phyloP scores from a whole-genome alignment of 2,888 invertebrate genomes.

The Patella caerulea region DNA sequence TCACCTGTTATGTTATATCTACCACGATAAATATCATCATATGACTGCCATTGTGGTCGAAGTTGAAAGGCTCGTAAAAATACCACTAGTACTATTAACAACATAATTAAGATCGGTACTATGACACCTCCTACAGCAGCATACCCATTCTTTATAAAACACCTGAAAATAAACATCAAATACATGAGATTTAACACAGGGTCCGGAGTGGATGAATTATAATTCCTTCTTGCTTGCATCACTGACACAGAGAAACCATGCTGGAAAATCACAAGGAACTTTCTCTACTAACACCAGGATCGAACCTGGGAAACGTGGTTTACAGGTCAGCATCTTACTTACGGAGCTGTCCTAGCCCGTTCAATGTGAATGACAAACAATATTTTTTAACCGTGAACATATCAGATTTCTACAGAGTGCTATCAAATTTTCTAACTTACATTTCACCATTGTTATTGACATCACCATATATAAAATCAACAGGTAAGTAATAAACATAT shows the following conservation, averaged over 20 bases:
- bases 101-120: constrained; percentile 57
- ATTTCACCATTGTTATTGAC: constrained; percentile 65
- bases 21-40: constrained; percentile 68
- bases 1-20: constrained; percentile 65
- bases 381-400: too few species aligned
- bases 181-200: too few species aligned
- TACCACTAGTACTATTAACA: constrained; percentile 59
- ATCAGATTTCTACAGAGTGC: too few species aligned
- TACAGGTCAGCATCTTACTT: too few species aligned
- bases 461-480: constrained; percentile 66
- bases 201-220: too few species aligned
- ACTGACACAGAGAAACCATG: too few species aligned
- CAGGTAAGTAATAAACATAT: constrained; percentile 53
- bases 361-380: too few species aligned
- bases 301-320: too few species aligned
- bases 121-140: constrained; percentile 65
- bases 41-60: constrained; percentile 67
- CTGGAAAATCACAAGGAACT: too few species aligned
- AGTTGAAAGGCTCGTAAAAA: constrained; percentile 68
- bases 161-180: constrained; percentile 47
- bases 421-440: constrained; percentile 45
- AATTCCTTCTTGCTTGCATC: too few species aligned
- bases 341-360: too few species aligned
- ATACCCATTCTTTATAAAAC: constrained; percentile 66
- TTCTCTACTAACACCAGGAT: too few species aligned